Evolutionary conservation across 2,888 invertebrate genomes (phyloP), one percentile per base, ranked within the genome.

Genomic region (Chrysodeixis includens): DNA sequence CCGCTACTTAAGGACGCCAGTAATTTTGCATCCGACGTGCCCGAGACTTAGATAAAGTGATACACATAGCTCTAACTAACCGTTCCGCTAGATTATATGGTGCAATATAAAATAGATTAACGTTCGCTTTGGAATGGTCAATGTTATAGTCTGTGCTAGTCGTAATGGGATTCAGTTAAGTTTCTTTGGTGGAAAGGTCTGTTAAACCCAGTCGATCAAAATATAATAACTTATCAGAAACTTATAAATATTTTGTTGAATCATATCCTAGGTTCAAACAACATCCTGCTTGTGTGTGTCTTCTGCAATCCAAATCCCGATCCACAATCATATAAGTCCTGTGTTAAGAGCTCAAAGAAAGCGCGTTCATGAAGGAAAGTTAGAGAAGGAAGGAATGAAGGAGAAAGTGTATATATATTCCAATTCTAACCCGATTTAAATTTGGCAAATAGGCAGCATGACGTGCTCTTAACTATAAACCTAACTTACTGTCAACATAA

Each of bases 1-100:
- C 86, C 71, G 82, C 90, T 88, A 89, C 78, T 72, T 79, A 81
- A 66, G 59, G 72, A 71, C 67, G 66, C 59, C 72, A 26, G 81
- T 78, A 84, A 84, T 83, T 83, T 77, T 77, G 78, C 82, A 76
- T 77, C 78, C 69, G 71, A 70, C 77, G 67, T 64, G 57, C 70
- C 70, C 62, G 51, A 71, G 71, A 70, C 71, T 69, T 74, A 78
- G 74, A 71, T 76, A 71, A 66, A 77, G 56, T 74, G 60, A 59
- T 72, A 71, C 67, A 65, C 58, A 66, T 71, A 77, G 30, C 52
- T 56, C 74, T 53, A 16, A 56, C 57, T 59, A 66, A 49, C 60
- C 57, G 35, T 53, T 55, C 30, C 49, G 40, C 63, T 52, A 68
- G 78, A 80, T 78, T 78, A 74, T 78, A 80, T 81, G 73, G 74